A percentile compares a stretch with the other conserved stretches of the same genome.
These are phyloP conservation scores for Drosophila mulleri DNA, from an alignment of 2,888 invertebrate species.

Conservation along the genomic window DNA sequence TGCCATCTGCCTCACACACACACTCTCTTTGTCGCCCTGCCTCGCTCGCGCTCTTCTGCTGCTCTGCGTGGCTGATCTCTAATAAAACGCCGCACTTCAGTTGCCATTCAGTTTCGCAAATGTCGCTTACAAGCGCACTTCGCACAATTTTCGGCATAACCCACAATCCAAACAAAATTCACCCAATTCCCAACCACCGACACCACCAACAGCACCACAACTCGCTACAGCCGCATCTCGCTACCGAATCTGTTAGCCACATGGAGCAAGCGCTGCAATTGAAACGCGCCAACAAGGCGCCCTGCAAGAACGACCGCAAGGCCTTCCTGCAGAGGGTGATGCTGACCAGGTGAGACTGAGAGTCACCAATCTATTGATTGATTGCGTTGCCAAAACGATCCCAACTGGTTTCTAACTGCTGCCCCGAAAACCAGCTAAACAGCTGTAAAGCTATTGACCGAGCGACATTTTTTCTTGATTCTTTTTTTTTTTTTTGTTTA, in stretches of 20 bases:
- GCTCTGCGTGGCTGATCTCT: slow-evolving; percentile 61
- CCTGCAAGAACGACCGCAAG: slow-evolving; percentile 85
- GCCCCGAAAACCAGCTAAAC: slow-evolving; percentile 63
- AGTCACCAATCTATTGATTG: slow-evolving; percentile 45
- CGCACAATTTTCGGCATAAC: slow-evolving; percentile 61
- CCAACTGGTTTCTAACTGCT: slow-evolving; percentile 55
- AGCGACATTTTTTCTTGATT: slow-evolving; percentile 53
- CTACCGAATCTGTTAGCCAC: slow-evolving; percentile 32
- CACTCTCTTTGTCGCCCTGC: slow-evolving; percentile 26
- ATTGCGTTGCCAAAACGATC: slow-evolving; percentile 56
- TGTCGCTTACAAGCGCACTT: slow-evolving; percentile 84
- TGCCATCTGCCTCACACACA: not conserved
- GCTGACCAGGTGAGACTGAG: slow-evolving; percentile 83
- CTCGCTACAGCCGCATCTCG: not conserved
- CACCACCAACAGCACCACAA: not conserved
- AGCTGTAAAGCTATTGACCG: slow-evolving; percentile 78
- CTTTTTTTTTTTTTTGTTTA: no score
- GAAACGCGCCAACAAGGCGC: slow-evolving; percentile 80
- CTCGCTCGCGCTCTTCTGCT: slow-evolving; percentile 24
- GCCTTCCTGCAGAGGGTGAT: slow-evolving; percentile 84
- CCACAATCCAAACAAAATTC: slow-evolving; percentile 38
- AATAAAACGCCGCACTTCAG: slow-evolving; percentile 83
- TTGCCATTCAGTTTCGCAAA: slow-evolving; percentile 83
- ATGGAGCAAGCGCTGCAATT: slow-evolving; percentile 82
- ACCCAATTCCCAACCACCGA: slow-evolving; percentile 17